A percentile compares a stretch with the other conserved stretches of the same genome.
These are phyloP conservation scores for Amphibalanus amphitrite DNA, from an alignment of 1,140 invertebrate species.

Conservation along the genomic window DNA sequence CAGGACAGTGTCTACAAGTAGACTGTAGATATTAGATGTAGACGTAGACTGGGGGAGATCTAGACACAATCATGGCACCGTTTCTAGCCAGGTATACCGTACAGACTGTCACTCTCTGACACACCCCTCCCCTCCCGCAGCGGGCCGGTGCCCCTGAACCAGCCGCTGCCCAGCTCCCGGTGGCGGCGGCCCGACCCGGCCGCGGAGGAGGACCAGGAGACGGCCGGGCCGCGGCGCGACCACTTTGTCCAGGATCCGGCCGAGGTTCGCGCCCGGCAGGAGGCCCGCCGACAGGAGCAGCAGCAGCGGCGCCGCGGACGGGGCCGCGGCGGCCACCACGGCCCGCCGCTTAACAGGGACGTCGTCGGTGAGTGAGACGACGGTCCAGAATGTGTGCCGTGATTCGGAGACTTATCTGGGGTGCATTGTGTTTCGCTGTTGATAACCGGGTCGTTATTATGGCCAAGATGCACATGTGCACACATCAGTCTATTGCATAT, in stretches of 20 bases:
- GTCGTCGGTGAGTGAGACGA: constrained; percentile 7
- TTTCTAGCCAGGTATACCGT: no score
- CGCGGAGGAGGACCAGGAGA: neutral
- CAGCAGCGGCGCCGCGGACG: neutral
- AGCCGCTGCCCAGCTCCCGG: neutral
- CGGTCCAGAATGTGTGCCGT: no score
- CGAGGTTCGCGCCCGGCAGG: constrained; percentile 20
- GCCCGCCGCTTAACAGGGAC: constrained; percentile 12
- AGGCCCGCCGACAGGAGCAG: constrained; percentile 17
- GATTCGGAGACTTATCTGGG: no score
- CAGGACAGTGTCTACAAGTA: no score
- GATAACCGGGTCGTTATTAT: no score
- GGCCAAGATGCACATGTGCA: no score
- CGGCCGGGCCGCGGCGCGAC: constrained; percentile 12
- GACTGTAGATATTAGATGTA: no score
- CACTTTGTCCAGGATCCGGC: constrained; percentile 25
- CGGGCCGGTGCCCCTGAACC: neutral
- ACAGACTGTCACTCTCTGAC: no score
- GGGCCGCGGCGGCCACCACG: constrained; percentile 8
- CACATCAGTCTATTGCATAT: no score
- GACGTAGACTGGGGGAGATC: no score
- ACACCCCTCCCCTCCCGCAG: neutral
- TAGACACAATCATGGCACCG: no score
- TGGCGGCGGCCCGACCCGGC: neutral
- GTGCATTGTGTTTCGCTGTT: no score